phyloP scores from a whole-genome alignment of 2,113 vertebrate species.

The Megaceryle maxima region DNA sequence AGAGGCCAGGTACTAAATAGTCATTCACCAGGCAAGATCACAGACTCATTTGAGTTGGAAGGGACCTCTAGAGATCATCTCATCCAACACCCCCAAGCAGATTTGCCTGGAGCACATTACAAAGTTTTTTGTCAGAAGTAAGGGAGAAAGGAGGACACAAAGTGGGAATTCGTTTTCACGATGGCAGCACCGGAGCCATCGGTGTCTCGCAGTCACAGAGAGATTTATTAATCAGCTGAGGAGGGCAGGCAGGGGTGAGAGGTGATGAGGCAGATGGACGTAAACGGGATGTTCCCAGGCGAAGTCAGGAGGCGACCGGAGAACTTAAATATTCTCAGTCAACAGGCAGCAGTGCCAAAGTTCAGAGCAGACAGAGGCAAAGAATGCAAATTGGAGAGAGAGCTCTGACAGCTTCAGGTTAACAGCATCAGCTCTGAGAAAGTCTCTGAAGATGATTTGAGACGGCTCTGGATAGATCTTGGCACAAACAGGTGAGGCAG shows the following conservation, averaged over 20 bases:
- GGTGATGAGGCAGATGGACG: not conserved
- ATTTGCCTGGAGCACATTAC: no score
- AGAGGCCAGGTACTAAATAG: rapidly evolving
- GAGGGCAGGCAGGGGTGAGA: not conserved
- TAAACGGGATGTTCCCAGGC: not conserved
- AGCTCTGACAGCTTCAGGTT: not conserved
- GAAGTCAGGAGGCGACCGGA: not conserved
- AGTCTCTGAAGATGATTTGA: not conserved
- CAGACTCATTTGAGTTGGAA: no score
- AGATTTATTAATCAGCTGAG: not conserved
- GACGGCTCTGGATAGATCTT: not conserved
- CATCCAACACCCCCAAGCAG: no score
- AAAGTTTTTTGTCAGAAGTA: not conserved
- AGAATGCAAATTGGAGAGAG: not conserved
- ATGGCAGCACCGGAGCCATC: not conserved
- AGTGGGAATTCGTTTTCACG: not conserved
- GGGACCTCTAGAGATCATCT: no score
- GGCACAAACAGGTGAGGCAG: not conserved
- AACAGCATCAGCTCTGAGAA: not conserved
- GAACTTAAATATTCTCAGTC: not conserved
- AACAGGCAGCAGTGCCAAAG: not conserved
- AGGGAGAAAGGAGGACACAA: not conserved
- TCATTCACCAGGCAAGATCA: not conserved
- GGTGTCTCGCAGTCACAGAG: not conserved
- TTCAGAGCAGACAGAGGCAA: slow-evolving; percentile 1